Evolutionary conservation across 2,113 vertebrate species (phyloP).

Genomic region (Pavo muticus): DNA sequence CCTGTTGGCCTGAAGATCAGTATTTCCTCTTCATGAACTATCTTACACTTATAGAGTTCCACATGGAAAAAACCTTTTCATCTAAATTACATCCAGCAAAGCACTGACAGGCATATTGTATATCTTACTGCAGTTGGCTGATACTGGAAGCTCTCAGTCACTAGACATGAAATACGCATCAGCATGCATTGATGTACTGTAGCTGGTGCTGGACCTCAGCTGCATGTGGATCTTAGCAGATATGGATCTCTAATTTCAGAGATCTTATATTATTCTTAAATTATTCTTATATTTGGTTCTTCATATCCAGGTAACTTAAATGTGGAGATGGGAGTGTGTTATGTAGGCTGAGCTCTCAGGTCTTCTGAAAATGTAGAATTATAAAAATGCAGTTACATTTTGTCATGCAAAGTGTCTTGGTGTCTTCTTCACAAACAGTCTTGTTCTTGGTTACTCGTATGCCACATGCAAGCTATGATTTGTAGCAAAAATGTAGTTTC

Average conservation of each 20-base stretch:
- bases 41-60: rapidly evolving
- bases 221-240: neutral
- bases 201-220: neutral
- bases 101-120: neutral
- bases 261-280: too few species aligned
- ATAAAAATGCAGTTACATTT: neutral
- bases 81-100: neutral
- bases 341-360: neutral
- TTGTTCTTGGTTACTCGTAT: neutral
- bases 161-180: rapidly evolving
- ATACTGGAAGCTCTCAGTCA: neutral
- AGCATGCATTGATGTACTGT: neutral
- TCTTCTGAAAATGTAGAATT: neutral
- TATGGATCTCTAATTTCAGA: neutral
- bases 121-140: rapidly evolving
- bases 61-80: neutral
- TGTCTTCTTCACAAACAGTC: neutral
- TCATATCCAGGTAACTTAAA: neutral
- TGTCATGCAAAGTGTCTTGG: neutral
- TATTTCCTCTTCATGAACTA: neutral
- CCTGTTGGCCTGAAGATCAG: neutral
- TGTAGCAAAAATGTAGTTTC: neutral
- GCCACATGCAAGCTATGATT: neutral
- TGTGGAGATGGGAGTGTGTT: neutral
- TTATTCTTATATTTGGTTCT: neutral